Conservation (phyloP, 2,888 invertebrate species). For the Epinotia demarniana region DNA sequence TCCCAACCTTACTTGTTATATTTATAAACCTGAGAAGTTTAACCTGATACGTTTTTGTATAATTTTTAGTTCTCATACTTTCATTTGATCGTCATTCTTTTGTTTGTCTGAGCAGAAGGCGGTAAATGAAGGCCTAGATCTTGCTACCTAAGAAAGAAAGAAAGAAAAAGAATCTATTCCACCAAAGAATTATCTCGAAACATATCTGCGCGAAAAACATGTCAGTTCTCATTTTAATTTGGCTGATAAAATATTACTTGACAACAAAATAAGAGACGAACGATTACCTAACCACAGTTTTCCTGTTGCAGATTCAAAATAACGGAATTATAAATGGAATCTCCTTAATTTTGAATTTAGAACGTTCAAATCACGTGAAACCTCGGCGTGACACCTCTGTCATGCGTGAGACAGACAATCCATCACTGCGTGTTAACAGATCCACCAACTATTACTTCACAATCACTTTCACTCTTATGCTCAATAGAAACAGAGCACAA, state of each 20-base stretch:
- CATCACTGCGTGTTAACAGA: constrained; percentile 75
- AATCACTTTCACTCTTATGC: constrained; percentile 41
- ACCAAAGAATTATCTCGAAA: neutral
- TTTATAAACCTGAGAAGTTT: too few species aligned
- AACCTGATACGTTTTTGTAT: too few species aligned
- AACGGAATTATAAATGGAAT: constrained; percentile 63
- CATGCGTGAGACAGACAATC: constrained; percentile 76
- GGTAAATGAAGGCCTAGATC: too few species aligned
- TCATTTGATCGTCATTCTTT: too few species aligned
- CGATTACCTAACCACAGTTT: neutral
- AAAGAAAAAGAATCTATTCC: too few species aligned
- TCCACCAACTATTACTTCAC: constrained; percentile 52
- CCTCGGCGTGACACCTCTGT: constrained; percentile 73
- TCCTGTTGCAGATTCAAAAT: constrained; percentile 41
- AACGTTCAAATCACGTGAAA: constrained; percentile 63
- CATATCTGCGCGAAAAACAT: neutral
- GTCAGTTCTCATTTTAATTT: too few species aligned
- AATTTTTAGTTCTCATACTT: too few species aligned
- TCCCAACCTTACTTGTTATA: too few species aligned
- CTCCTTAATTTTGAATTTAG: constrained; percentile 36
- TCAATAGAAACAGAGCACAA: constrained; percentile 40
- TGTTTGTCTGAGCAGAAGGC: too few species aligned
- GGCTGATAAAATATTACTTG: too few species aligned
- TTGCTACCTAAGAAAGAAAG: too few species aligned
- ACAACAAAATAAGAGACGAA: constrained; percentile 1